Conservation (phyloP, 2,888 invertebrate species). For the Stenotaenia linearis region DNA sequence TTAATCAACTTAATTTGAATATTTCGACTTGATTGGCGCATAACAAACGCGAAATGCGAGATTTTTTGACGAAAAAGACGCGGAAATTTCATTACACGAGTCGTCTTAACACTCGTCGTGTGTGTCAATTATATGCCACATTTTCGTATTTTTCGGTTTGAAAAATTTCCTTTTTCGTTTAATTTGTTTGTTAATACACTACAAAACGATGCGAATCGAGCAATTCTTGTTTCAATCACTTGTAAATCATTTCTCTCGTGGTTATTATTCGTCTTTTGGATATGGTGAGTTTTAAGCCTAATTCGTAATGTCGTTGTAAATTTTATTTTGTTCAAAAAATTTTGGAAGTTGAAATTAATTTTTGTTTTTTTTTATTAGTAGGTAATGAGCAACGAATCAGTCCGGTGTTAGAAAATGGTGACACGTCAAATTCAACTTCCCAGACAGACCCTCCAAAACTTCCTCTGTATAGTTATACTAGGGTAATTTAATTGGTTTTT, state of each 20-base stretch:
- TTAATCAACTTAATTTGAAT: background rate
- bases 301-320: background rate
- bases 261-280: background rate
- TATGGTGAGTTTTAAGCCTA: background rate
- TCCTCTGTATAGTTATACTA: constrained; percentile 29
- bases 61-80: background rate
- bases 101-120: background rate
- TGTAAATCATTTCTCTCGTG: background rate
- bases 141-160: background rate
- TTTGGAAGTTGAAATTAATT: too few relatives aligned
- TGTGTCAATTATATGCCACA: background rate
- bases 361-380: background rate
- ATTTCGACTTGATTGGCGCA: background rate
- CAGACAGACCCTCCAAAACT: constrained; percentile 10
- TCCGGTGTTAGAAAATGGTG: constrained; percentile 10
- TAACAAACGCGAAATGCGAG: background rate
- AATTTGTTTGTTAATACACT: background rate
- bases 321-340: too few relatives aligned
- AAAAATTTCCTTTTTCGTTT: background rate
- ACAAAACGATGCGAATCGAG: background rate
- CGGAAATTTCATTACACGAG: background rate
- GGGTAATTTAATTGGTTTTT: constrained; percentile 32
- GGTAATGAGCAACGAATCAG: constrained; percentile 8
- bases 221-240: background rate
- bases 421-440: background rate